phyloP scores from a whole-genome alignment of 2,888 invertebrate species.

The Monoplex corrugatus region DNA sequence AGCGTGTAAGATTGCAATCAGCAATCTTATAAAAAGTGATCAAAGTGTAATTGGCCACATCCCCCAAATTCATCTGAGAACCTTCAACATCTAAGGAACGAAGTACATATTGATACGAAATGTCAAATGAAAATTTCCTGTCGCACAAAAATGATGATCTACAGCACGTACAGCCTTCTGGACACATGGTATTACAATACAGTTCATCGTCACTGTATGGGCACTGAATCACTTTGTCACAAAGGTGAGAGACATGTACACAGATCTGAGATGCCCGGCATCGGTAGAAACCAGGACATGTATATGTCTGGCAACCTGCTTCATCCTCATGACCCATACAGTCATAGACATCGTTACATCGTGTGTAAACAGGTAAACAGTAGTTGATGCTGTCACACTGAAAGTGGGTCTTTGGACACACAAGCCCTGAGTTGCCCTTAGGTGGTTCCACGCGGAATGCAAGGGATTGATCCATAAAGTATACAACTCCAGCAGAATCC shows the following conservation, averaged over 20 bases:
- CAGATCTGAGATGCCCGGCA: slow-evolving; percentile 43
- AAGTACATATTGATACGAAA: neutral
- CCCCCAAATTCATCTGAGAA: neutral
- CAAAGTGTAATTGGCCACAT: neutral
- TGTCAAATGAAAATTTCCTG: neutral
- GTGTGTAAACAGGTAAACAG: slow-evolving; percentile 36
- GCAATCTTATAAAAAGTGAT: neutral
- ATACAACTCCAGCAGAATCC: neutral
- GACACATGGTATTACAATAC: slow-evolving; percentile 44
- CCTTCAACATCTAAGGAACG: neutral
- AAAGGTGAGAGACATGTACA: slow-evolving; percentile 46
- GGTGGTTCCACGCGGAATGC: no score
- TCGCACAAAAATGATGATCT: slow-evolving; percentile 42
- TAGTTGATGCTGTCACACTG: slow-evolving; percentile 11
- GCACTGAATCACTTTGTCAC: slow-evolving; percentile 50
- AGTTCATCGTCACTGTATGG: slow-evolving; percentile 51
- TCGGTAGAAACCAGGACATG: slow-evolving; percentile 46
- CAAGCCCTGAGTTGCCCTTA: neutral
- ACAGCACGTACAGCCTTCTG: slow-evolving; percentile 37
- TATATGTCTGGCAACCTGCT: neutral
- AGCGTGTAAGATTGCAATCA: neutral
- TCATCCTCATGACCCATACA: slow-evolving; percentile 36
- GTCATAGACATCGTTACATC: slow-evolving; percentile 37
- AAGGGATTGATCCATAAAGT: neutral
- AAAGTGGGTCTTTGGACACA: slow-evolving; percentile 34